Evolutionary conservation across 1,140 invertebrate species (phyloP).

Genomic region (Streblospio benedicti): DNA sequence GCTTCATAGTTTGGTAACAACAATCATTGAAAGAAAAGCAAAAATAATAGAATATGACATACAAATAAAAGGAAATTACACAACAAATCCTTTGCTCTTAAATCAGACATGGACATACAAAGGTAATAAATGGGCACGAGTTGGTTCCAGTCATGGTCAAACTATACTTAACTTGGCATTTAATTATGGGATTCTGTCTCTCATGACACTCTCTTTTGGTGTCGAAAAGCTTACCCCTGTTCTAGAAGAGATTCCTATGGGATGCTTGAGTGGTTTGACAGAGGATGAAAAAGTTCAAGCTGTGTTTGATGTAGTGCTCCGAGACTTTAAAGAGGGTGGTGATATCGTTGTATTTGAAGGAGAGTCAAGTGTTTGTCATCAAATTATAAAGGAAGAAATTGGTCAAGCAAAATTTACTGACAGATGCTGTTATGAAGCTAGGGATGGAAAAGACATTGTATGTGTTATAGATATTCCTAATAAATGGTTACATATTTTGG

Average conservation of each 20-base stretch:
- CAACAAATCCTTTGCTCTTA: neutral
- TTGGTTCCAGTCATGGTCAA: constrained; percentile 17
- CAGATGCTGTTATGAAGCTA: constrained; percentile 29
- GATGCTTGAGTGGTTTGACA: constrained; percentile 31
- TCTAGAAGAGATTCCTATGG: constrained; percentile 28
- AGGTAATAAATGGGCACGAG: constrained; percentile 5
- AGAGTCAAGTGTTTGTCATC: constrained; percentile 31
- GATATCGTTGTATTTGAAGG: constrained; percentile 11
- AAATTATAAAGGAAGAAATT: constrained; percentile 27
- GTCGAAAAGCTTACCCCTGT: constrained; percentile 22
- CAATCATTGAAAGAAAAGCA: neutral
- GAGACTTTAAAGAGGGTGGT: constrained; percentile 21
- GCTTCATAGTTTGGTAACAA: too few species aligned
- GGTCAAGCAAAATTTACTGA: constrained; percentile 33
- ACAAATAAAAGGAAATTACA: neutral
- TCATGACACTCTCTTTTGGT: constrained; percentile 31
- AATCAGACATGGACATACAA: constrained; percentile 1
- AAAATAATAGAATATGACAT: constrained; percentile 5
- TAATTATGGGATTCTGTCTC: constrained; percentile 28
- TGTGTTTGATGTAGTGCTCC: constrained; percentile 29
- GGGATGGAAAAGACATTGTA: constrained; percentile 17
- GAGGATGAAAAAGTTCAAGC: constrained; percentile 23
- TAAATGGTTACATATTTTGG: constrained; percentile 37
- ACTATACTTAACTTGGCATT: constrained; percentile 25
- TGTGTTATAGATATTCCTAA: constrained; percentile 31